Evolutionary conservation across 2,888 invertebrate genomes (phyloP), one percentile per base, ranked within the genome.

Genomic region (Platerodrilus igneus): DNA sequence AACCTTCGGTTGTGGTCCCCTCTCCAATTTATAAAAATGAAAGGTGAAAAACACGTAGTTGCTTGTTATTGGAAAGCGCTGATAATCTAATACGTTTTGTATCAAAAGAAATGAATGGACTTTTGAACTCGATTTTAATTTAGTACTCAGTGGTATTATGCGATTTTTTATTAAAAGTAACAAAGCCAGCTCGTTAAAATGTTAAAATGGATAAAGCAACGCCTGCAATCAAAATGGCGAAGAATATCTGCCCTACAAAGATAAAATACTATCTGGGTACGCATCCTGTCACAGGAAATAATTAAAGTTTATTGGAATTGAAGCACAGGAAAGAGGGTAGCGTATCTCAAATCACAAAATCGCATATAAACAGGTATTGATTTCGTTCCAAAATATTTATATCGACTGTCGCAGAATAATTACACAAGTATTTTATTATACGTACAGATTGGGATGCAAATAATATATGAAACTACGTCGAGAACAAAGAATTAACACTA

Each of bases 291-390:
- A 45, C 51, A 50, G 54, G 51, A 54, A 54, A 55, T 56, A 57
- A 57, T 57, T 55, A 54, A 56, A 50, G 44, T 57, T 57, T 56
- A 57, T 57, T 55, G 53, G 52, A 52, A 53, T 45, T 47, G 46
- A 45, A 47, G 37, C 45, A 41, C 44, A 47, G 43, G 47, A 45
- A 45, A 43, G 42, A 44, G 49, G 48, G 45, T 45, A 38, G 38
- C 41, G 46, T 46, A 45, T 51, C 41, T 47, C 43, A 44, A 46
- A 46, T 50, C 45, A 46, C 45, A 41, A 44, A 46, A 46, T 50
- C 45, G 45, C 45, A 48, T 44, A 48, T 45, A 51, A 46, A 48
- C 45, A 50, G 45, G 42, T 48, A 50, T 50, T 42, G 52, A 52
- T 48, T 48, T 34, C 21, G 10, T 13, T 25, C 25, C 2, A n/a